Evolutionary conservation across 2,888 invertebrate species (phyloP).

Genomic region (Spisula solida): DNA sequence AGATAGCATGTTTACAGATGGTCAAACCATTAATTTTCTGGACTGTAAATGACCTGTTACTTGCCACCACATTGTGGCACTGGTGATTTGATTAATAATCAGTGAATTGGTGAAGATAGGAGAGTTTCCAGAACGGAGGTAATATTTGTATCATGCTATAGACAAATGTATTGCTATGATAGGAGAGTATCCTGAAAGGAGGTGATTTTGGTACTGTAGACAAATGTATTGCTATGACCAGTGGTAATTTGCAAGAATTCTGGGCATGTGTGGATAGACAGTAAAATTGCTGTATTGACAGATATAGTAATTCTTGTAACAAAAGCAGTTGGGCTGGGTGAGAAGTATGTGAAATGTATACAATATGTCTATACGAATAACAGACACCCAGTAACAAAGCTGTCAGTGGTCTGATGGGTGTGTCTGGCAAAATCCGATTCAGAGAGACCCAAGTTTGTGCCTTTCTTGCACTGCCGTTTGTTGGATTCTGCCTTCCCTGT

Average conservation of each 20-base stretch:
- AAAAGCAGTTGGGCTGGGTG: background rate
- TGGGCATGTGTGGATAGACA: background rate
- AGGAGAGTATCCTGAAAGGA: too few relatives aligned
- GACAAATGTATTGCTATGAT: background rate
- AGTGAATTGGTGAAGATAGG: background rate
- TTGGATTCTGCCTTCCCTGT: too few relatives aligned
- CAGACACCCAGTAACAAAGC: too few relatives aligned
- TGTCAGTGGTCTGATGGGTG: too few relatives aligned
- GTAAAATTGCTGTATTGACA: background rate
- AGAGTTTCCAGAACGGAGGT: background rate
- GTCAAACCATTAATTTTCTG: constrained; percentile 24
- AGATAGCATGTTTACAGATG: constrained; percentile 42
- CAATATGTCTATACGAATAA: too few relatives aligned
- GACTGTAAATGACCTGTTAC: constrained; percentile 40
- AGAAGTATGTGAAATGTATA: background rate
- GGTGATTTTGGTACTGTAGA: background rate
- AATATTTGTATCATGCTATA: background rate
- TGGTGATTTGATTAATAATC: constrained; percentile 10
- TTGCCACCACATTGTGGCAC: constrained; percentile 17
- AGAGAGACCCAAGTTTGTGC: too few relatives aligned
- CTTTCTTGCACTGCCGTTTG: too few relatives aligned
- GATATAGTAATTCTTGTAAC: background rate
- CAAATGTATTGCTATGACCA: constrained; percentile 13
- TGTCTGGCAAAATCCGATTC: too few relatives aligned
- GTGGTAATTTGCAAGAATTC: background rate